Percentiles rank a stretch among this genome's conserved stretches.
Conservation (phyloP, 2,888 invertebrate genomes). For the Hydropsyche betteni region DNA sequence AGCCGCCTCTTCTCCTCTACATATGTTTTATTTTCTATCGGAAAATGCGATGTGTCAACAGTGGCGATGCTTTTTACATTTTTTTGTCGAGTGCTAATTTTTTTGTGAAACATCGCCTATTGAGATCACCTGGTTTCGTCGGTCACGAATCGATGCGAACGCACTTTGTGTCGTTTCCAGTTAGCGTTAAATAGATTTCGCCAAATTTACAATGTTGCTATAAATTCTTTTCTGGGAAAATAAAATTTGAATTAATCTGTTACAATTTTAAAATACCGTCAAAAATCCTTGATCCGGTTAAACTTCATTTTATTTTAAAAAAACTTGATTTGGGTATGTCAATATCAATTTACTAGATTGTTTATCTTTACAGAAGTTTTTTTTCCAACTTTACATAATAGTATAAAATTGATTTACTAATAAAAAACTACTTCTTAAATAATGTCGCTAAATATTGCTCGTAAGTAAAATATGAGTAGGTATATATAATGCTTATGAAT, state of each 20-base stretch:
- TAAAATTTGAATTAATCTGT: too few species aligned
- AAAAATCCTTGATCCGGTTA: not conserved
- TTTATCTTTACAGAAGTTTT: too few species aligned
- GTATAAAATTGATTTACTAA: too few species aligned
- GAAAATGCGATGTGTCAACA: constrained; percentile 36
- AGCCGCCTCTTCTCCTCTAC: not conserved
- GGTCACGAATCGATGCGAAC: constrained; percentile 47
- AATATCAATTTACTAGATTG: too few species aligned
- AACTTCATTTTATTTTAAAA: too few species aligned
- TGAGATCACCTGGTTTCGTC: constrained; percentile 51
- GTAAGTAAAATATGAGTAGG: not conserved
- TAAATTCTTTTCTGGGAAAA: too few species aligned
- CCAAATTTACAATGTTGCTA: not conserved
- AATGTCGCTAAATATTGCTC: not conserved
- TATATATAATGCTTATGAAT: not conserved
- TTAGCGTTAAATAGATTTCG: constrained; percentile 1
- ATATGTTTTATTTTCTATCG: constrained; percentile 30
- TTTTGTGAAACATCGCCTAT: constrained; percentile 42
- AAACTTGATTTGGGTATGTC: too few species aligned
- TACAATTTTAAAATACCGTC: not conserved
- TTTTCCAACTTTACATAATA: too few species aligned
- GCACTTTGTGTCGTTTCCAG: not conserved
- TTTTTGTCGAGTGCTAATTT: constrained; percentile 42
- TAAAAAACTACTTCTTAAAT: too few species aligned
- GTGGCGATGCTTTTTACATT: constrained; percentile 26